Base-by-base conservation (phyloP, 2,113 vertebrate species). In the Mellivora capensis region DNA sequence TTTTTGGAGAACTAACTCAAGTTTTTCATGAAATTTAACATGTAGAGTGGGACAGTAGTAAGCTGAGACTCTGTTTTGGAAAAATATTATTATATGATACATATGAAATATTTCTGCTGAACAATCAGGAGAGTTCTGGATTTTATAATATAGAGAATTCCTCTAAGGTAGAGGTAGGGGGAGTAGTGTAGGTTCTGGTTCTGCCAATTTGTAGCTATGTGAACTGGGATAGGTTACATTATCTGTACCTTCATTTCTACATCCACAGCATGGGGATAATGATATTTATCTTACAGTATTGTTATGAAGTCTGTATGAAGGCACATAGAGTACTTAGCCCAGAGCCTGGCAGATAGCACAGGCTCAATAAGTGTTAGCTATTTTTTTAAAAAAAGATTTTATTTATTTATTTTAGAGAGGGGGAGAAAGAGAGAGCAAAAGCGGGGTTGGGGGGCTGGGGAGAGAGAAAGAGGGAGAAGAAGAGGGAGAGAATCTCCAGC, bases 1-100 rank as follows among this genome's bases (percentile, higher is more conserved):
- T 14, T 47, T 76, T 92, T 17, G 34, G 74, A 72, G 54, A 94
- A 54, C 4, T 67, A 95, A 69, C 18, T 84, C 4, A 74, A 91
- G 9, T 74, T 97, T 87, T 85, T 76, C 74, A 96, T 87, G 42
- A 74, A 87, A 62, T 62, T 83, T 90, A 76, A 92, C 87, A 94
- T 92, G 34, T 44, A 76, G 7, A 72, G 4, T 93, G 77, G n/a
- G 57, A 37, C 15, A 39, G 88, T 39, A 52, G 29, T 76, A 96
- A 84, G 39, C 34, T 57, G 69, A 44, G 87, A 81, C 23, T 77
- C 79, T 79, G 23, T 91, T 83, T 77, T 59, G 10, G 13, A 80
- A 80, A 93, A 95, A 64, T 69, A 82, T 54, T 84, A 62, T 47
- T 84, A 21, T 61, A 34, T 54, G 29, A 29, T 83, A 67, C 7